Percentiles rank a stretch among this genome's conserved stretches.
Evolutionary conservation across 2,888 invertebrate species (phyloP).

Genomic region (Cremastobaeus sp.): DNA sequence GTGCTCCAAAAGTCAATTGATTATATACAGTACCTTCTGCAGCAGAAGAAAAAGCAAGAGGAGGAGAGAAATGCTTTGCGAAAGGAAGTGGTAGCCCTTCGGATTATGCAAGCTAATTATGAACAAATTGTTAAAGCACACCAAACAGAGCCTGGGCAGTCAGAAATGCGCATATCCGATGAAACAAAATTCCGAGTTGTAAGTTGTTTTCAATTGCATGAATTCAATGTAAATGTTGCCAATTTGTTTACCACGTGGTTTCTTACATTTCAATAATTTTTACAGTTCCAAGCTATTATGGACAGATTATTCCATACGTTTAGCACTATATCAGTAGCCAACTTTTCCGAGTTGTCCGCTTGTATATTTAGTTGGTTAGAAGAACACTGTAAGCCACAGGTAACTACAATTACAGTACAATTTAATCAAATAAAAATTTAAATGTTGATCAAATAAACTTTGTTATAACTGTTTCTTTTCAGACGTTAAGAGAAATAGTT

Average conservation of each 20-base stretch:
- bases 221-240: no score
- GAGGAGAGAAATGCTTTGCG: slow-evolving; percentile 93
- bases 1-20: slow-evolving; percentile 96
- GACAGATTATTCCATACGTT: slow-evolving; percentile 95
- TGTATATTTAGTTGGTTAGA: slow-evolving; percentile 98
- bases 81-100: slow-evolving; percentile 94
- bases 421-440: neutral
- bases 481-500: no score
- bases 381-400: slow-evolving; percentile 96
- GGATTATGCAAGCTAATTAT: slow-evolving; percentile 93
- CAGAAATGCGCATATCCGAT: slow-evolving; percentile 93
- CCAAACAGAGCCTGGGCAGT: slow-evolving; percentile 92
- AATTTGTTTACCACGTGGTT: no score
- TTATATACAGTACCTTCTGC: slow-evolving; percentile 93
- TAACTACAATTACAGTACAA: no score
- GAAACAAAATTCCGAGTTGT: slow-evolving; percentile 98
- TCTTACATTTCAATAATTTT: no score
- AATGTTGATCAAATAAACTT: neutral
- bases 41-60: slow-evolving; percentile 95
- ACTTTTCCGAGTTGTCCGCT: slow-evolving; percentile 95
- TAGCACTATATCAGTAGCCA: slow-evolving; percentile 91
- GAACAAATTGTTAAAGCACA: slow-evolving; percentile 98
- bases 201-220: slow-evolving; percentile 76
- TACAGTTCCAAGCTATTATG: slow-evolving; percentile 95
- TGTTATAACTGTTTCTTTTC: no score